Evolutionary conservation across 1,140 invertebrate species (phyloP).

Genomic region (Drosophila nigromelanica): DNA sequence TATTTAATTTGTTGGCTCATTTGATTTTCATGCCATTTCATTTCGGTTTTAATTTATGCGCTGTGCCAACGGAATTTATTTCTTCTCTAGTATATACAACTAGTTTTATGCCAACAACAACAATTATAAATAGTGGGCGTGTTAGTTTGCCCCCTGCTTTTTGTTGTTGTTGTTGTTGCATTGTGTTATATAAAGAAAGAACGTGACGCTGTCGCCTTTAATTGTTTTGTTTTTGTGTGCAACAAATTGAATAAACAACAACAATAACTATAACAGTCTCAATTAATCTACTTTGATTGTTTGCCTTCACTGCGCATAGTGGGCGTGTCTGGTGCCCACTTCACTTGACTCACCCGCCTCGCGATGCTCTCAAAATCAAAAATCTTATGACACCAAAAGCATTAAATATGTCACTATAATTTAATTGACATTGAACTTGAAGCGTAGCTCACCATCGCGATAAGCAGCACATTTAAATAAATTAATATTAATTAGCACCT

Average conservation of each 20-base stretch:
- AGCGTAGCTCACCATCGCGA: neutral
- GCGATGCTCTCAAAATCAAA: neutral
- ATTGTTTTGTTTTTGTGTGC: slow-evolving; percentile 68
- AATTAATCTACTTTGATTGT: slow-evolving; percentile 63
- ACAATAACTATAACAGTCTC: slow-evolving; percentile 16
- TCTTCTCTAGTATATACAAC: slow-evolving; percentile 58
- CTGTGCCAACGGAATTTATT: slow-evolving; percentile 47
- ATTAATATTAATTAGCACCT: slow-evolving; percentile 55
- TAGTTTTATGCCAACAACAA: slow-evolving; percentile 64
- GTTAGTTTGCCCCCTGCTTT: slow-evolving; percentile 22
- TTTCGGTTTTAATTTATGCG: slow-evolving; percentile 66
- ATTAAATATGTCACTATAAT: slow-evolving; percentile 18
- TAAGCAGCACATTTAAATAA: slow-evolving; percentile 25
- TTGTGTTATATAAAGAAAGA: slow-evolving; percentile 41
- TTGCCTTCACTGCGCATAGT: slow-evolving; percentile 20
- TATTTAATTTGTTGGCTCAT: slow-evolving; percentile 63
- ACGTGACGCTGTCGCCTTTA: slow-evolving; percentile 53
- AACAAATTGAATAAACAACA: slow-evolving; percentile 18
- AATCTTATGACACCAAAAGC: neutral
- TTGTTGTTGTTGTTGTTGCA: neutral
- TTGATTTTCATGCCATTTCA: slow-evolving; percentile 48
- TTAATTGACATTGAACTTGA: slow-evolving; percentile 48
- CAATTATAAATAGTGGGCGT: slow-evolving; percentile 60
- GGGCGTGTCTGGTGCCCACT: slow-evolving; percentile 15
- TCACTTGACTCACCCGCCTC: neutral